A percentile compares a stretch with the other conserved stretches of the same genome.
Conservation (phyloP, 2,113 vertebrate species). For the Ivindomyrus marchei region DNA sequence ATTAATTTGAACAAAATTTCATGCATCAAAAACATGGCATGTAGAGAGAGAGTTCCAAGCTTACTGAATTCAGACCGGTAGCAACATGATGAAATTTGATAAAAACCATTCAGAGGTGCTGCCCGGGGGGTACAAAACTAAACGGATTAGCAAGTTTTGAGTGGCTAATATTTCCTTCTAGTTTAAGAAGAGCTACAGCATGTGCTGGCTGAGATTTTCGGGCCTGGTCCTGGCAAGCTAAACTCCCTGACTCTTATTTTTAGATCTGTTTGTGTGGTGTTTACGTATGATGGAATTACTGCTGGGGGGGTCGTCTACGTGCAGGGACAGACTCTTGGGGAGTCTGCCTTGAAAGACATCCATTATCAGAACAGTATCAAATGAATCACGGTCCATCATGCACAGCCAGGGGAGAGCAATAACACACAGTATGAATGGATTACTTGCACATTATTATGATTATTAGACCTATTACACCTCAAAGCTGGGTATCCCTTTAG, state of each 20-base stretch:
- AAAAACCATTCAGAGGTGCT: not conserved
- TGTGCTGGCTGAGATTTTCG: not conserved
- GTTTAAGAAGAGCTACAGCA: not conserved
- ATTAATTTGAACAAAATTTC: not conserved
- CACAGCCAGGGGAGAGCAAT: not conserved
- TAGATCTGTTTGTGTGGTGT: not conserved
- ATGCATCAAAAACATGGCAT: not conserved
- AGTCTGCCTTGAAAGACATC: not conserved
- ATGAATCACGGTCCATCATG: not conserved
- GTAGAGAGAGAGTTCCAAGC: not conserved
- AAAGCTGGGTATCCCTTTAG: not conserved
- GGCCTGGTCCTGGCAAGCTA: not conserved
- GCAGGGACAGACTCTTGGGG: not conserved
- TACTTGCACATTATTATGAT: not conserved
- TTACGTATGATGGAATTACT: not conserved
- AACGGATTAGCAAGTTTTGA: not conserved
- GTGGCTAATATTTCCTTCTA: not conserved
- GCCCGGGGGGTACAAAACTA: not conserved
- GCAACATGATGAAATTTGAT: not conserved
- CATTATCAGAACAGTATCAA: not conserved
- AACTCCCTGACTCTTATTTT: constrained; percentile 3
- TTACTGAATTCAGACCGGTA: not conserved
- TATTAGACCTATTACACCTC: not conserved
- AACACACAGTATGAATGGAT: not conserved
- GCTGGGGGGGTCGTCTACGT: not conserved